Evolutionary conservation across 2,113 vertebrate genomes (phyloP).

Genomic region (Hemibagrus wyckioides): DNA sequence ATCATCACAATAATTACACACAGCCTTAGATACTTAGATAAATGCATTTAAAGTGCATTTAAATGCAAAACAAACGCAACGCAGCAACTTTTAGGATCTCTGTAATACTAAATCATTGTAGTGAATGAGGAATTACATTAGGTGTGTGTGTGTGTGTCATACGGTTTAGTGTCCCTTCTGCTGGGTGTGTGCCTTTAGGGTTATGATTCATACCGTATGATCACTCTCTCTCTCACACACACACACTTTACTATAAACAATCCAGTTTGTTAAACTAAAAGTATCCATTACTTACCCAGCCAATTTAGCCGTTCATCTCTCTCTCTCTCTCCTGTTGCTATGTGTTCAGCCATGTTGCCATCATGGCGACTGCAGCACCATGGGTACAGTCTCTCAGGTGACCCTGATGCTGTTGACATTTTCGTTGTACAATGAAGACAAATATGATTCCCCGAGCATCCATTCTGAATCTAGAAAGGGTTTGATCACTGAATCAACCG

Average conservation of each 20-base stretch:
- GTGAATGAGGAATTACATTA: too few species aligned
- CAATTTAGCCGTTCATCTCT: not conserved
- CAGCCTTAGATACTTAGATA: not conserved
- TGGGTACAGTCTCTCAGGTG: constrained; percentile 21
- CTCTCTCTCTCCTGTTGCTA: constrained; percentile 29
- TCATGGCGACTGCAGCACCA: not conserved
- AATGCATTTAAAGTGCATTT: not conserved
- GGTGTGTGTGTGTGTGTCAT: not conserved
- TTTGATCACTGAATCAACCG: not conserved
- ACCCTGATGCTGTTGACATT: not conserved
- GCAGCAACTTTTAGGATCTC: not conserved
- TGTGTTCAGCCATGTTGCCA: not conserved
- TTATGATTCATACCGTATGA: too few species aligned
- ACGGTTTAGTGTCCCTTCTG: too few species aligned
- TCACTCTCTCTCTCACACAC: too few species aligned
- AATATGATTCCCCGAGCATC: not conserved
- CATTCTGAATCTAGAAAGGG: not conserved
- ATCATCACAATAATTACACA: not conserved
- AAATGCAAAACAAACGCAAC: not conserved
- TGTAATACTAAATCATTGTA: too few species aligned
- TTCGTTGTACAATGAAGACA: not conserved
- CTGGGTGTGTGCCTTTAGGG: too few species aligned
- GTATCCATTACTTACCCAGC: not conserved
- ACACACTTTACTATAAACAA: too few species aligned
- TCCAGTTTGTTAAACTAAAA: not conserved